phyloP scores from a whole-genome alignment of 1,140 invertebrate genomes.

The Saccostrea glomerata region DNA sequence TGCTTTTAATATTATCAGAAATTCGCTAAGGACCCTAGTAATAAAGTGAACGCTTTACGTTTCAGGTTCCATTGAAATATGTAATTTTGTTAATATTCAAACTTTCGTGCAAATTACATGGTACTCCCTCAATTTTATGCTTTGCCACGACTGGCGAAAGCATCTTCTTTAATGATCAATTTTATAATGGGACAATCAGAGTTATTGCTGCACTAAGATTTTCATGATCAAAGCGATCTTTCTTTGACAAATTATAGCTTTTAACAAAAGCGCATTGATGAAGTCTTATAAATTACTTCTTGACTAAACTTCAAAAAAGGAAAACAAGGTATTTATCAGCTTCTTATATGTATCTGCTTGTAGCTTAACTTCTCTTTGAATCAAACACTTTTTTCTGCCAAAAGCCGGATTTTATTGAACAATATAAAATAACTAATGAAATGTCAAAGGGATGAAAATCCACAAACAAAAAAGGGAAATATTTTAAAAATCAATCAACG shows the following conservation, averaged over 20 bases:
- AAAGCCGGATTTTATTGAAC: too few species aligned
- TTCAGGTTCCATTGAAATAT: conserved; percentile 16
- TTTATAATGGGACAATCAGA: conserved; percentile 11
- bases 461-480: too few species aligned
- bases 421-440: too few species aligned
- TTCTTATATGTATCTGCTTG: not conserved
- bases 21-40: not conserved
- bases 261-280: conserved; percentile 23
- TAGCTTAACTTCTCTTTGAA: not conserved
- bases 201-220: conserved; percentile 19
- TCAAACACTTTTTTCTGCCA: too few species aligned
- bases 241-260: conserved; percentile 27
- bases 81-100: conserved; percentile 28
- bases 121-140: not conserved
- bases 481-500: too few species aligned
- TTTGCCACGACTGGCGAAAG: conserved; percentile 8
- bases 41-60: not conserved
- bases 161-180: conserved; percentile 15
- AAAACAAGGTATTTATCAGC: conserved; percentile 5
- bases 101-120: not conserved
- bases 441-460: too few species aligned
- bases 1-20: not conserved
- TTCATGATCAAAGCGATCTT: not conserved
- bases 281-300: not conserved
- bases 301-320: not conserved